Evolutionary conservation across 2,888 invertebrate genomes (phyloP), one percentile per base, ranked within the genome.

Genomic region (Autographa gamma): DNA sequence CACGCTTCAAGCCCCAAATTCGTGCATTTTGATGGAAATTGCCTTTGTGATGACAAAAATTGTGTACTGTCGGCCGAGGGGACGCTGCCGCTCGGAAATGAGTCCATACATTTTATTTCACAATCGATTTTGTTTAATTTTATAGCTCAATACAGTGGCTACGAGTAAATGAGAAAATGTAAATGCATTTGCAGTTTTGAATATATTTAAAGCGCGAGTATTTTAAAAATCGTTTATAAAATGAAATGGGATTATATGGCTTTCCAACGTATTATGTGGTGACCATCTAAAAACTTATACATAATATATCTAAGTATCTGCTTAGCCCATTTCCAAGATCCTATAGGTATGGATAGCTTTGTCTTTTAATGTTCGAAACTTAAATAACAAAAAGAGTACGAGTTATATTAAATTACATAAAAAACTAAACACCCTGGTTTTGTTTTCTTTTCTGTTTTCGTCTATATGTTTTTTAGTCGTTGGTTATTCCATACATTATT

Each of bases 41-140:
- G 90, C 90, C 90, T 92, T 93, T 92, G 92, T 92, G 89, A 91
- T 90, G 91, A 92, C 87, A 93, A 93, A 93, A 90, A 91, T 85
- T 86, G 88, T 85, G 87, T 81, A 87, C 89, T 86, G 81, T 88
- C 88, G 86, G 87, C 85, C 88, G 88, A 86, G 89, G 86, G 81
- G 78, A 69, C 72, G 63, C 63, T 83, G 78, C 66, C 82, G 85
- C 76, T 87, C 89, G 93, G 93, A 93, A 93, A 93, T 93, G 91
- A 92, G 90, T 90, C 88, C 88, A 90, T 91, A 89, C 91, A 91
- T 90, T 93, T 90, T 90, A 90, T 92, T 89, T 86, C 87, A 86
- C 89, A 89, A 91, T 91, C 90, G 90, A 90, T 90, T 90, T 87
- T 89, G 87, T 91, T 91, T 90, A 89, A 92, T 90, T 93, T 92